Evolutionary conservation across 1,140 invertebrate species (phyloP).

Genomic region (Penaeus chinensis): DNA sequence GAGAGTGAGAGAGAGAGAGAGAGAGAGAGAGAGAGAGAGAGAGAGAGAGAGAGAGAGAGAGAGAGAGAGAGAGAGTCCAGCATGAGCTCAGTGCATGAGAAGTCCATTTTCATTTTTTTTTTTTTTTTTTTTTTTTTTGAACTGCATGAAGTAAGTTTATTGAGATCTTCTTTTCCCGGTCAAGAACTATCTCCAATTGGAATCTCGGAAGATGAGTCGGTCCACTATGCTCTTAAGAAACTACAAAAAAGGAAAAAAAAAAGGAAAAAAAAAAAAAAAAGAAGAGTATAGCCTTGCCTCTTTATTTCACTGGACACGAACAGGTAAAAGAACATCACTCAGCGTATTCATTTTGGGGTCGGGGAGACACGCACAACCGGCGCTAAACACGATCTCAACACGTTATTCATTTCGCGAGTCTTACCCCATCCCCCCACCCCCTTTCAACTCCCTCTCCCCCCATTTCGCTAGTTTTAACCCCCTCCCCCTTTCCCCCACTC

Average conservation of each 20-base stretch:
- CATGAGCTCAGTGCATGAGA: too few relatives aligned
- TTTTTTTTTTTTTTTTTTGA: too few relatives aligned
- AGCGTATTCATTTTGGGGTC: background rate
- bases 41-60: background rate
- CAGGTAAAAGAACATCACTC: too few relatives aligned
- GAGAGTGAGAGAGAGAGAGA: background rate
- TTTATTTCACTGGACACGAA: too few relatives aligned
- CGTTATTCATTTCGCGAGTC: slow-evolving; percentile 1
- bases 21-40: background rate
- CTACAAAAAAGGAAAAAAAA: too few relatives aligned
- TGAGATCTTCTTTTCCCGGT: too few relatives aligned
- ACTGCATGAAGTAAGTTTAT: too few relatives aligned
- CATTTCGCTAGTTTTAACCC: background rate
- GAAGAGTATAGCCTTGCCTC: background rate
- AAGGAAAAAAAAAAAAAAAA: background rate
- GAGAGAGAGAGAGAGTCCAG: background rate
- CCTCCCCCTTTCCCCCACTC: too few relatives aligned
- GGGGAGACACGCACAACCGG: background rate
- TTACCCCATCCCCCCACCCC: background rate
- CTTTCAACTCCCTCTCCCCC: background rate
- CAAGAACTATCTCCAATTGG: too few relatives aligned
- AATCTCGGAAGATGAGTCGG: too few relatives aligned
- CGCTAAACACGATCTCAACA: background rate
- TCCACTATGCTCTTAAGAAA: too few relatives aligned
- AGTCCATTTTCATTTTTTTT: too few relatives aligned